Conservation (phyloP, 2,888 invertebrate species). For the Phengaris alcon region DNA sequence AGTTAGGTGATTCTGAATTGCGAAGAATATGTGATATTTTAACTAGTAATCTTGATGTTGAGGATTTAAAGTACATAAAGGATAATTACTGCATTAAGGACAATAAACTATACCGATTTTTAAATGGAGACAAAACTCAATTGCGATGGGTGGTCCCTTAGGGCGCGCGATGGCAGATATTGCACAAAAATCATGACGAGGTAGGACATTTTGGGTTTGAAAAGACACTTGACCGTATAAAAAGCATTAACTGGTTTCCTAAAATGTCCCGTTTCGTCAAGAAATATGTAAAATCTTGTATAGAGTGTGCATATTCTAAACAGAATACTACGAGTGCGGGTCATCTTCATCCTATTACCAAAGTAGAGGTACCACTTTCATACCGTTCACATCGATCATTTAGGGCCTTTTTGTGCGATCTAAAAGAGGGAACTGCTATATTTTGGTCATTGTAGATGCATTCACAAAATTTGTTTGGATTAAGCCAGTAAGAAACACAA, state of each 20-base stretch:
- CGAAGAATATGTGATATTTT: slow-evolving; percentile 35
- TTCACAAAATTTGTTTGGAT: too few species aligned
- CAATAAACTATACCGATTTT: slow-evolving; percentile 35
- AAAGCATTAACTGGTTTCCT: slow-evolving; percentile 56
- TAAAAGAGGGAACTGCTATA: too few species aligned
- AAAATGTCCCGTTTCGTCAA: slow-evolving; percentile 49
- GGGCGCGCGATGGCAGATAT: slow-evolving; percentile 45
- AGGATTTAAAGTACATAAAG: slow-evolving; percentile 35
- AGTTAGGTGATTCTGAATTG: slow-evolving; percentile 35
- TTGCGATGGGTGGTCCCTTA: slow-evolving; percentile 47
- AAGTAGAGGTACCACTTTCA: slow-evolving; percentile 29
- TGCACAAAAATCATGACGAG: slow-evolving; percentile 52
- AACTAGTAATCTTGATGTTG: slow-evolving; percentile 30
- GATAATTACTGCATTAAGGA: slow-evolving; percentile 38
- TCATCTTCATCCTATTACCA: not conserved
- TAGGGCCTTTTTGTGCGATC: not conserved
- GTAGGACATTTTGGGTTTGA: slow-evolving; percentile 38
- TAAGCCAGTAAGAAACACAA: too few species aligned
- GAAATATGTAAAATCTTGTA: slow-evolving; percentile 41
- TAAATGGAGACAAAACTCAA: not conserved
- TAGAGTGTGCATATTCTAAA: slow-evolving; percentile 47
- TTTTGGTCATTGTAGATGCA: too few species aligned
- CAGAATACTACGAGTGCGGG: not conserved
- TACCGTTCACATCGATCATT: not conserved
- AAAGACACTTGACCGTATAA: slow-evolving; percentile 42